Evolutionary conservation across 2,797 vertebrate genomes (phyloP).

Genomic region (Aplochiton taeniatus): DNA sequence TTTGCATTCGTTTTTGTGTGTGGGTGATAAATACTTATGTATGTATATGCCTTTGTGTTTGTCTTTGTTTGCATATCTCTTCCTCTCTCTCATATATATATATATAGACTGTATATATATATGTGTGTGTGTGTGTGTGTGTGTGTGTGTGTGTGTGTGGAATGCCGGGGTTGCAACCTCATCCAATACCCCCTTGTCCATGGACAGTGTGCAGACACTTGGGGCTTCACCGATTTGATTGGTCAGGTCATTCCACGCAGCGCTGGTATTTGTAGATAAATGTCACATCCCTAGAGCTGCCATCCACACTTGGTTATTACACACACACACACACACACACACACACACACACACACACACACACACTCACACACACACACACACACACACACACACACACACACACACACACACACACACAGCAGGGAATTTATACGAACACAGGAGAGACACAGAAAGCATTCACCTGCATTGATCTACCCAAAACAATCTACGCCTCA

Average conservation of each 20-base stretch:
- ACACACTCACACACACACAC: conserved; percentile 17
- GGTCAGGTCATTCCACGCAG: conserved; percentile 30
- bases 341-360: conserved; percentile 13
- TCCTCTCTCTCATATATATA: too few relatives aligned
- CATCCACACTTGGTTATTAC: conserved; percentile 45
- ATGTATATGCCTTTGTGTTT: not conserved
- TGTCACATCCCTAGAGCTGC: conserved; percentile 53
- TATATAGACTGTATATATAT: not conserved
- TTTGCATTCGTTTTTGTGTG: not conserved
- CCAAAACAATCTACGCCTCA: too few relatives aligned
- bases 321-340: not conserved
- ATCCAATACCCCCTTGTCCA: not conserved
- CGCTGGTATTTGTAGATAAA: conserved; percentile 61
- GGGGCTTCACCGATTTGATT: conserved; percentile 37
- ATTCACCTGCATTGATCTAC: too few relatives aligned
- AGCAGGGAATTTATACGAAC: not conserved
- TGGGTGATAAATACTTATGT: too few relatives aligned
- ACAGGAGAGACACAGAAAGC: not conserved
- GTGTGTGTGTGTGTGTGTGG: not conserved
- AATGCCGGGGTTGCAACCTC: not conserved
- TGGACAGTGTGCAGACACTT: conserved; percentile 27
- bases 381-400: conserved; percentile 2
- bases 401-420: not conserved
- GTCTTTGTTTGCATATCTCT: too few relatives aligned
- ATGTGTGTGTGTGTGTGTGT: conserved; percentile 12